These are phyloP conservation scores for Pygathrix nemaeus DNA, from an alignment of 2,113 vertebrate genomes.

Conservation along the genomic window DNA sequence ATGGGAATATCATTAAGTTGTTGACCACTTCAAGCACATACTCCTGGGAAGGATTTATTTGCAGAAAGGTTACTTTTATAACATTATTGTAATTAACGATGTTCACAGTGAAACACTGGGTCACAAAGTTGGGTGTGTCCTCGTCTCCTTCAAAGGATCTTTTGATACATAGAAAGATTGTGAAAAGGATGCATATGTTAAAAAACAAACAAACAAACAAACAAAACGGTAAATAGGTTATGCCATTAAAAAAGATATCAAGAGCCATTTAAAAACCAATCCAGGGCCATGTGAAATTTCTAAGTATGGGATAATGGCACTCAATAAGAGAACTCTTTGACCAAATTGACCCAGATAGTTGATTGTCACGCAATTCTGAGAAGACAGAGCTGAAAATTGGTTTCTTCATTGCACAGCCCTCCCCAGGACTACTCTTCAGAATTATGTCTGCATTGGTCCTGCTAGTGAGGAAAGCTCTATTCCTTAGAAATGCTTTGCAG, in stretches of 20 bases:
- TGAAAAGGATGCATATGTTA: not conserved
- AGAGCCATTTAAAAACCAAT: slow-evolving; percentile 53
- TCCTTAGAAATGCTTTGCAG: not conserved
- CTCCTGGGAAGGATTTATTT: not conserved
- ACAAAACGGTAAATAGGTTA: not conserved
- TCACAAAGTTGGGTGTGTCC: not conserved
- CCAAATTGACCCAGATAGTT: slow-evolving; percentile 49
- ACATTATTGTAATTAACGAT: not conserved
- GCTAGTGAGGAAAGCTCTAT: not conserved
- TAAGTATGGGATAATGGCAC: slow-evolving; percentile 27
- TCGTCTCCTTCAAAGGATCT: not conserved
- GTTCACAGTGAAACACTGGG: not conserved
- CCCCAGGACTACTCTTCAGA: not conserved
- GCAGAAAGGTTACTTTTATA: not conserved
- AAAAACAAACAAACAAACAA: not conserved
- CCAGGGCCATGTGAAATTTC: slow-evolving; percentile 35
- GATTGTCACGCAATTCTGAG: slow-evolving; percentile 14
- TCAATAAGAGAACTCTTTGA: slow-evolving; percentile 54
- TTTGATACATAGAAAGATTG: not conserved
- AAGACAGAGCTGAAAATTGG: slow-evolving; percentile 26
- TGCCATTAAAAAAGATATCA: slow-evolving; percentile 37
- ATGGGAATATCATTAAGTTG: not conserved
- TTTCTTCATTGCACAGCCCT: slow-evolving; percentile 15
- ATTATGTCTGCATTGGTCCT: not conserved
- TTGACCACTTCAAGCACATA: not conserved